Evolutionary conservation across 1,140 invertebrate genomes (phyloP).

Genomic region (Drosophila truncata): DNA sequence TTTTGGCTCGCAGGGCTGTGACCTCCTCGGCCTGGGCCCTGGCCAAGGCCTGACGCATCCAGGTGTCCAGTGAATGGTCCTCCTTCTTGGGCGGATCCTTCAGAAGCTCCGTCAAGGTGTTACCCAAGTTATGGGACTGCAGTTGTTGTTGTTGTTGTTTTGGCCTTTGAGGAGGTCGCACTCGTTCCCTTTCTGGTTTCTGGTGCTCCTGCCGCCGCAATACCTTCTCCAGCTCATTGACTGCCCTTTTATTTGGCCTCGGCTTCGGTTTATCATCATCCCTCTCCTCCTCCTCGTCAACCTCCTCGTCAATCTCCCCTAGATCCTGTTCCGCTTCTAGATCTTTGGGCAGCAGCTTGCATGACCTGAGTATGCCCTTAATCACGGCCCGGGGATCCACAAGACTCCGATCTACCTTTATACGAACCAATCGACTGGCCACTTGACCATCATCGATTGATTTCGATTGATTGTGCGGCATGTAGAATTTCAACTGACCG

Average conservation of each 20-base stretch:
- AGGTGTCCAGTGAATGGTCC: constrained; percentile 73
- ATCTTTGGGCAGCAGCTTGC: constrained; percentile 88
- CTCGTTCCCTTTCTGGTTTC: not conserved
- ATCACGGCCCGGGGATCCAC: constrained; percentile 90
- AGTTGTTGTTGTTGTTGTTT: accelerated
- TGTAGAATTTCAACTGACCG: constrained; percentile 89
- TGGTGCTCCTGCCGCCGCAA: not conserved
- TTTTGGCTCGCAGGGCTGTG: constrained; percentile 88
- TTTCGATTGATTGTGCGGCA: constrained; percentile 86
- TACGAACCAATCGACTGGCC: constrained; percentile 87
- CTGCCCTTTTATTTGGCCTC: not conserved
- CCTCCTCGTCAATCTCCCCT: not conserved
- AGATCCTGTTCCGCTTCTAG: not conserved
- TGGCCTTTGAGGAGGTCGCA: constrained; percentile 5
- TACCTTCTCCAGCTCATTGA: constrained; percentile 20
- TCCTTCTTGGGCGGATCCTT: not conserved
- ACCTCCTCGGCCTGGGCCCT: constrained; percentile 77
- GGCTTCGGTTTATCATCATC: not conserved
- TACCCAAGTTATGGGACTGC: not conserved
- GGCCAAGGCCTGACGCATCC: constrained; percentile 86
- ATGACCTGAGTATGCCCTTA: constrained; percentile 90
- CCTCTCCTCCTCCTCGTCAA: not conserved
- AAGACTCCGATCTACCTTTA: constrained; percentile 87
- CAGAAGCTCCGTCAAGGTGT: not conserved
- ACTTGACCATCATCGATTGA: not conserved